phyloP scores from a whole-genome alignment of 2,888 invertebrate species.

The Meghimatium bilineatum region DNA sequence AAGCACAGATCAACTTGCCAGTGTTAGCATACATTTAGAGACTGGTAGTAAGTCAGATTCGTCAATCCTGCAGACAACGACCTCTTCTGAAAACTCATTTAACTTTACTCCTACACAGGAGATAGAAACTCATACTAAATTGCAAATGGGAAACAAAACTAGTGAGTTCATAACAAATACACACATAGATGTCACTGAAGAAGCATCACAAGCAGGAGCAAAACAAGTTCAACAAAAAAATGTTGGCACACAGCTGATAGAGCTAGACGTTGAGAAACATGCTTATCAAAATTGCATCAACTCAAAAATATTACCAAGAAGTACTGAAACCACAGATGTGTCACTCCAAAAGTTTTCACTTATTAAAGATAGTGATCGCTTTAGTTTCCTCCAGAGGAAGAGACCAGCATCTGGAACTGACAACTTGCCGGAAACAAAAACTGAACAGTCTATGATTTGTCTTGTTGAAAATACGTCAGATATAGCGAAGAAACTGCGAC shows the following conservation, averaged over 20 bases:
- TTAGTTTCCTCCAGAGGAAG: neutral
- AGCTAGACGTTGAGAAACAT: neutral
- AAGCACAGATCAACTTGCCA: neutral
- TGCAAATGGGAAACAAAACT: neutral
- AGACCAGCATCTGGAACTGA: neutral
- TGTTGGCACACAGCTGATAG: no score
- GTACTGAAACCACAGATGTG: neutral
- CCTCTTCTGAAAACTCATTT: neutral
- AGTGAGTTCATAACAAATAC: neutral
- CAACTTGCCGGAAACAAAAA: neutral
- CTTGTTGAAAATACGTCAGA: neutral
- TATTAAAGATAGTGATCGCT: neutral
- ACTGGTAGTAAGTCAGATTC: neutral
- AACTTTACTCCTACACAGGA: no score
- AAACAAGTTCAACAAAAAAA: neutral
- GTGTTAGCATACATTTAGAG: neutral
- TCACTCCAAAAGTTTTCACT: neutral
- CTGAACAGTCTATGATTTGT: neutral
- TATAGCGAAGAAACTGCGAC: neutral
- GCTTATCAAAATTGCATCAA: neutral
- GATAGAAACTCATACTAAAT: neutral
- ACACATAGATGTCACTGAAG: neutral
- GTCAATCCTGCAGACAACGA: neutral
- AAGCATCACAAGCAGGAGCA: neutral
- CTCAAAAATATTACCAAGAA: neutral